phyloP scores from a whole-genome alignment of 2,797 vertebrate species.

The Luscinia luscinia region DNA sequence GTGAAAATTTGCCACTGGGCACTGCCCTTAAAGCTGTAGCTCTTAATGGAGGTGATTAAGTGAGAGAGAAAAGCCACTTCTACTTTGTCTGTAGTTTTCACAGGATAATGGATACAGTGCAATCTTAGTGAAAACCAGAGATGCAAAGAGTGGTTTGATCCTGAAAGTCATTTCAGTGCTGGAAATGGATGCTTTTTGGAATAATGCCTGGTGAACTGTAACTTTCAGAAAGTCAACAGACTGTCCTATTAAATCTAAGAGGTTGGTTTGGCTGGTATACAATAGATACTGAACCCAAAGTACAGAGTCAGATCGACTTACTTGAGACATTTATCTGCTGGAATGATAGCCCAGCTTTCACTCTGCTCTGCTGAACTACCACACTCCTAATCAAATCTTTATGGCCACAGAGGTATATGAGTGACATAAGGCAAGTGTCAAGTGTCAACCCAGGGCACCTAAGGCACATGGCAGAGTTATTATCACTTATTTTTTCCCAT shows the following conservation, averaged over 20 bases:
- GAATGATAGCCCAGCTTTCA: not conserved
- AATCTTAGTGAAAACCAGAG: conserved; percentile 10
- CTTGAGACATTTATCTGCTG: conserved; percentile 25
- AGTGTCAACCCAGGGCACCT: not conserved
- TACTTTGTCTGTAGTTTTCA: not conserved
- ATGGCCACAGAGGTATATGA: not conserved
- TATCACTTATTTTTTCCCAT: not conserved
- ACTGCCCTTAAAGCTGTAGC: not conserved
- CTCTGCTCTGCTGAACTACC: not conserved
- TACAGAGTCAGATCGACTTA: conserved; percentile 29
- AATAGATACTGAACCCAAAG: conserved; percentile 11
- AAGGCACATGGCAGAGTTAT: not conserved
- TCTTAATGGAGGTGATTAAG: not conserved
- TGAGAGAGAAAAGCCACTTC: not conserved
- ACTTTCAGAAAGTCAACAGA: conserved; percentile 10
- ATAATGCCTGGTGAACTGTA: conserved; percentile 20
- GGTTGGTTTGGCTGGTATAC: conserved; percentile 12
- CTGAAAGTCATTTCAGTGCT: not conserved
- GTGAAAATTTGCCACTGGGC: not conserved
- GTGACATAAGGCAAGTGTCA: not conserved
- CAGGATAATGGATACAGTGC: not conserved
- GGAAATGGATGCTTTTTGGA: conserved; percentile 27
- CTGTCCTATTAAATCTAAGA: conserved; percentile 40
- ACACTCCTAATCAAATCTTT: not conserved
- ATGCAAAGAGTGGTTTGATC: conserved; percentile 26